Evolutionary conservation across 2,888 invertebrate species (phyloP), one percentile per base, ranked within the genome.

Genomic region (Euplexia lucipara): DNA sequence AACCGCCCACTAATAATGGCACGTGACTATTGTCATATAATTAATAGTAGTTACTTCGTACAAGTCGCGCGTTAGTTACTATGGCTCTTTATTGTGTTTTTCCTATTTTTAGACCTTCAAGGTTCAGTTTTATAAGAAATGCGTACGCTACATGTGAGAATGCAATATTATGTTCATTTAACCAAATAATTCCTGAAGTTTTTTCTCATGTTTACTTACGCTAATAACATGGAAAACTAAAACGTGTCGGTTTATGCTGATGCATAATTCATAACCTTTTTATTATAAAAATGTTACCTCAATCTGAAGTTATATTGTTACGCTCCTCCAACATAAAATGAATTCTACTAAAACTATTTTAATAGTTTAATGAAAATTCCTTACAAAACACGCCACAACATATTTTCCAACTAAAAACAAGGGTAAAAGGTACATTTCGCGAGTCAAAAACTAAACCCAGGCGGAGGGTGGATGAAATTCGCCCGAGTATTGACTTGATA

Each of bases 401-500:
- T 59, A 52, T 44, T 75, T 75, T 62, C 44, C 16, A 42, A 56
- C 45, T 32, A 47, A 48, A 47, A 59, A 16, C n/a, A n/a, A 16
- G 26, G 3, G 49, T 10, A 39, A 42, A 66, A 61, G 30, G 47
- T 37, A 42, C 4, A 26, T 63, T 63, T 49, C 8, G 32, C 16
- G 34, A 9, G 14, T 34, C 22, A 39, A 49, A 61, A 61, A 41
- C 26, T 45, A 49, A 59, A 75, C 35, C 26, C 35, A 3, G 6
- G 39, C 52, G 39, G 52, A 16, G 16, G 56, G 63, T 42, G 58
- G 42, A 42, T 39, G 30, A 26, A 52, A 52, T 20, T 56, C 22
- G 35, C 44, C 22, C 39, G 35, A 54, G 41, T 47, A 63, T 70
- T 57, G 77, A 76, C 57, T 44, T 41, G 57, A 51, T 53, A 49